Evolutionary conservation across 2,113 vertebrate species (phyloP), one percentile per base, ranked within the genome.

Genomic region (Pachycephala philippinensis): DNA sequence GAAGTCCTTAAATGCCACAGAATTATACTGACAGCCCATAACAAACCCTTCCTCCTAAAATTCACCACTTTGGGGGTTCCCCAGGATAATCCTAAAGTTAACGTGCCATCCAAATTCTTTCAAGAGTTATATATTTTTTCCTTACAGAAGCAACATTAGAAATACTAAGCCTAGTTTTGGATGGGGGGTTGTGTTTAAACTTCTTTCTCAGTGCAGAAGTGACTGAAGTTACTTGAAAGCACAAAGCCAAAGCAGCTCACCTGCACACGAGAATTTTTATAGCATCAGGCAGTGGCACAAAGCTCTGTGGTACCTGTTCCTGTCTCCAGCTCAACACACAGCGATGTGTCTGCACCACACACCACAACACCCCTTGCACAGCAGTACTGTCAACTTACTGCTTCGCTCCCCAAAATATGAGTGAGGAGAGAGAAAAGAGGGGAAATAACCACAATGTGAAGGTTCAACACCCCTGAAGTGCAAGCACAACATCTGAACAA

Each of bases 121-220:
- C 8, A 16, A 37, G 49, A 50, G 15, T n/a, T 40, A 27, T 0
- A 1, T 2, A 31, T 11, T 77, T 64, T 89, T 63, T 42, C 75
- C 30, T 85, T 47, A 70, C 18, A 68, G 42, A 70, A 75, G 42
- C 13, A 71, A 53, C 6, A 16, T 12, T 11, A 78, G 33, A 71
- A 47, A 85, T 8, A 13, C 1, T 37, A 75, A 70, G 7, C 23
- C 22, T 11, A 44, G 20, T n/a, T 64, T n/a, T 9, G 33, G 31
- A 28, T 3, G 2, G 3, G 2, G 2, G 2, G 1, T 1, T 4
- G 7, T 31, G 4, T 56, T 70, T 15, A 44, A 77, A 20, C 30
- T 28, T n/a, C 13, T 20, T n/a, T 19, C 26, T 39, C 15, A 26
- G 27, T 23, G 33, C 27, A 75, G 9, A 84, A 65, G 63, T 24